phyloP scores from a whole-genome alignment of 2,888 invertebrate species.

The Apamea crenata region DNA sequence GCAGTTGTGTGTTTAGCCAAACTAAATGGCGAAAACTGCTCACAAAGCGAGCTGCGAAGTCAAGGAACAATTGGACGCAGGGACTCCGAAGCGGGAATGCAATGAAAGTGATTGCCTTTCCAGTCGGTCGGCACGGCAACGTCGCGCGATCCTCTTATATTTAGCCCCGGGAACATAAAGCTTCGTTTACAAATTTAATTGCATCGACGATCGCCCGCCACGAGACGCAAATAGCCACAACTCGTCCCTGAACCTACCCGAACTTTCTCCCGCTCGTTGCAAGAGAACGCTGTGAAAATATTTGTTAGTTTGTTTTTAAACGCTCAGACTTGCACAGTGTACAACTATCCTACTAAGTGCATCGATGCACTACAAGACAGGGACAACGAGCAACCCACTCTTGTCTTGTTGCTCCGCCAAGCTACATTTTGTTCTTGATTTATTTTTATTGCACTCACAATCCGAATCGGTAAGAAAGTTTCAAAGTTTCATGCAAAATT shows the following conservation, averaged over 20 bases:
- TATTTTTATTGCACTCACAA: constrained; percentile 63
- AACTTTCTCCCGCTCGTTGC: constrained; percentile 83
- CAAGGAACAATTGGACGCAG: constrained; percentile 56
- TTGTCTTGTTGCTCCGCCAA: constrained; percentile 35
- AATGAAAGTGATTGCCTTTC: constrained; percentile 74
- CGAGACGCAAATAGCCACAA: constrained; percentile 86
- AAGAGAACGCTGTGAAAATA: constrained; percentile 72
- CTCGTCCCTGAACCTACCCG: constrained; percentile 89
- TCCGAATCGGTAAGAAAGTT: constrained; percentile 67
- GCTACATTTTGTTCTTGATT: constrained; percentile 40
- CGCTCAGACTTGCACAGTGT: constrained; percentile 39
- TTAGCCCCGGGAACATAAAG: constrained; percentile 85
- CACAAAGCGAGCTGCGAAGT: constrained; percentile 51
- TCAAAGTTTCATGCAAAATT: constrained; percentile 79
- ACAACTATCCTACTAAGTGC: constrained; percentile 57
- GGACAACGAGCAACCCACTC: constrained; percentile 45
- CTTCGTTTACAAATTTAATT: constrained; percentile 89
- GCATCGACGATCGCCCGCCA: constrained; percentile 89
- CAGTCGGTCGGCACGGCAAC: constrained; percentile 77
- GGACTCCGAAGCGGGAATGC: constrained; percentile 60
- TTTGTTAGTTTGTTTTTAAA: constrained; percentile 77
- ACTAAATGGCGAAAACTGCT: constrained; percentile 46
- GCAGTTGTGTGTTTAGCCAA: constrained; percentile 33
- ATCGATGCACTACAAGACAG: constrained; percentile 61
- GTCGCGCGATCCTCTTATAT: constrained; percentile 81